phyloP scores from a whole-genome alignment of 2,888 invertebrate genomes.

The Chrysomela aeneicollis region DNA sequence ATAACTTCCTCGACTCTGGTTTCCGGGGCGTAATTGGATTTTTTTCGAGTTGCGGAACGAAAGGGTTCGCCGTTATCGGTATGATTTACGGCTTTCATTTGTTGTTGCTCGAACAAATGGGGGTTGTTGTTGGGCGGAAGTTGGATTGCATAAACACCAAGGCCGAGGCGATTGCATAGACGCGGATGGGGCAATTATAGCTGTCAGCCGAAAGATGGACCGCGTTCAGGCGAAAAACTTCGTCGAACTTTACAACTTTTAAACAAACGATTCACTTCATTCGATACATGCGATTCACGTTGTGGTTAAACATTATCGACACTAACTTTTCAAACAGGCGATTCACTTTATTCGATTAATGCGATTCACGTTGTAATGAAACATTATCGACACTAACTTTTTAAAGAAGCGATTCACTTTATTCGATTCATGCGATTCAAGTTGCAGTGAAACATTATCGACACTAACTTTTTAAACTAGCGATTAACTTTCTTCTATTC shows the following conservation, averaged over 20 bases:
- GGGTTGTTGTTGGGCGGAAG: constrained; percentile 3
- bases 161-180: neutral
- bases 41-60: constrained; percentile 9
- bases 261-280: neutral
- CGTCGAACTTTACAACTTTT: neutral
- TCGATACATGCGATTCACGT: no score
- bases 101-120: constrained; percentile 6
- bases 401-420: no score
- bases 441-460: no score
- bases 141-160: constrained; percentile 1
- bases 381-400: no score
- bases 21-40: constrained; percentile 16
- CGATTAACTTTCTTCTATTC: no score
- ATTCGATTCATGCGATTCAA: no score
- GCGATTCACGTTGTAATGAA: no score
- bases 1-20: neutral
- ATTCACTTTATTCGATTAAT: no score
- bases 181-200: constrained; percentile 4
- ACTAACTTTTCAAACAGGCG: no score
- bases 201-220: neutral
- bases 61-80: constrained; percentile 17
- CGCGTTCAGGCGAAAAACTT: neutral
- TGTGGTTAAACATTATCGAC: no score
- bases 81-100: constrained; percentile 9
- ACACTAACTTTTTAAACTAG: no score